Conservation (phyloP, 2,113 vertebrate species). For the Spilogale gracilis region DNA sequence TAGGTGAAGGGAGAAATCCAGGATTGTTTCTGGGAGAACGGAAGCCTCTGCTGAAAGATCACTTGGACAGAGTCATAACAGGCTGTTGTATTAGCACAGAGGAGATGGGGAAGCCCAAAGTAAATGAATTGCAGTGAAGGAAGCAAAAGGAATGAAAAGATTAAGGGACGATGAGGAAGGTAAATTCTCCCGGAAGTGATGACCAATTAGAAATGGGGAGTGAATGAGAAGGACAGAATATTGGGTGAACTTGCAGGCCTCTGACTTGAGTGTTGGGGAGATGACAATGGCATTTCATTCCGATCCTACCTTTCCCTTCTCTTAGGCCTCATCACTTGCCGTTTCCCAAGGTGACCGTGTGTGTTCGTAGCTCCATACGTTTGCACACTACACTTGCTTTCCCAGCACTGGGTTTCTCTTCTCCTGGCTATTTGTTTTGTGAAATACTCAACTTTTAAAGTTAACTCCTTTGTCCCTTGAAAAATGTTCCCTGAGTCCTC, state of each 20-base stretch:
- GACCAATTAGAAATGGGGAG: background rate
- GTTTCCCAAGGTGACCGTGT: background rate
- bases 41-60: background rate
- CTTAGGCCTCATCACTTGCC: background rate
- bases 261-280: background rate
- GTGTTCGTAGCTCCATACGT: background rate
- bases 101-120: background rate
- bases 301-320: background rate
- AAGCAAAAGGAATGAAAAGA: background rate
- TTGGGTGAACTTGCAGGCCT: background rate
- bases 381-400: background rate
- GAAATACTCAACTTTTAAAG: constrained; percentile 16
- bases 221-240: background rate
- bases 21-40: background rate
- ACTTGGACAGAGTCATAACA: background rate
- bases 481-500: background rate
- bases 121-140: background rate
- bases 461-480: background rate
- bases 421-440: background rate
- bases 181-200: background rate
- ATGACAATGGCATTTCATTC: background rate
- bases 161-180: background rate
- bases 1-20: background rate
- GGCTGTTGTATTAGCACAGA: background rate
- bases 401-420: background rate